These are phyloP conservation scores for Thomomys bottae DNA, from an alignment of 2,113 vertebrate genomes.

Conservation along the genomic window DNA sequence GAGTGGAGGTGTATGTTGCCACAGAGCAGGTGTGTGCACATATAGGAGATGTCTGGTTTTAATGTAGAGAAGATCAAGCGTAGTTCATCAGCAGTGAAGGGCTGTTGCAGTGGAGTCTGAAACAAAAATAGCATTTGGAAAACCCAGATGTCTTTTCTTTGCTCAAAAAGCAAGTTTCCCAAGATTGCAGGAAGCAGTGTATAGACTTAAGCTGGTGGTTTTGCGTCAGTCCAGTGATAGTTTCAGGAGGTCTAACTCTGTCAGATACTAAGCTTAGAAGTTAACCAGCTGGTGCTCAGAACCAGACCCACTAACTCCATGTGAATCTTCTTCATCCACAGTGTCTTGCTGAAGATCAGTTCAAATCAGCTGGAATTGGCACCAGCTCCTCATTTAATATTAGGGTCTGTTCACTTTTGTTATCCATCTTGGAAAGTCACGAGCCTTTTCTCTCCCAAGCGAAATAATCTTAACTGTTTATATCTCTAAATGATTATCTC, in stretches of 20 bases:
- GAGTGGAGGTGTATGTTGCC: neutral
- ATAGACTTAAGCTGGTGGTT: neutral
- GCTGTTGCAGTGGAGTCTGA: neutral
- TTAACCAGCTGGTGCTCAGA: neutral
- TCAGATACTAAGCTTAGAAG: constrained; percentile 3
- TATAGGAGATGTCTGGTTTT: neutral
- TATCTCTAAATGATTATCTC: too few species aligned
- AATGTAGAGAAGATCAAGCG: neutral
- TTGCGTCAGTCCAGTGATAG: neutral
- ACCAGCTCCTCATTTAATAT: neutral
- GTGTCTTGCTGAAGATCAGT: too few species aligned
- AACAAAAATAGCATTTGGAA: neutral
- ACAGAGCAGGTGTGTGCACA: neutral
- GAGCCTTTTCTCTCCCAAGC: neutral
- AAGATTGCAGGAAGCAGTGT: neutral
- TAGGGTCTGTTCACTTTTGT: neutral
- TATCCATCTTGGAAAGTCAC: neutral
- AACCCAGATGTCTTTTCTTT: constrained; percentile 24
- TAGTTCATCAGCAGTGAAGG: neutral
- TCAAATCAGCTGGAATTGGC: too few species aligned
- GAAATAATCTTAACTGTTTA: too few species aligned
- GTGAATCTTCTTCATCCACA: too few species aligned
- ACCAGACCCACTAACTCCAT: too few species aligned
- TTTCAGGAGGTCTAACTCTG: neutral
- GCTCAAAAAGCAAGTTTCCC: neutral